Evolutionary conservation across 1,140 invertebrate species (phyloP).

Genomic region (Drosophila punjabiensis): DNA sequence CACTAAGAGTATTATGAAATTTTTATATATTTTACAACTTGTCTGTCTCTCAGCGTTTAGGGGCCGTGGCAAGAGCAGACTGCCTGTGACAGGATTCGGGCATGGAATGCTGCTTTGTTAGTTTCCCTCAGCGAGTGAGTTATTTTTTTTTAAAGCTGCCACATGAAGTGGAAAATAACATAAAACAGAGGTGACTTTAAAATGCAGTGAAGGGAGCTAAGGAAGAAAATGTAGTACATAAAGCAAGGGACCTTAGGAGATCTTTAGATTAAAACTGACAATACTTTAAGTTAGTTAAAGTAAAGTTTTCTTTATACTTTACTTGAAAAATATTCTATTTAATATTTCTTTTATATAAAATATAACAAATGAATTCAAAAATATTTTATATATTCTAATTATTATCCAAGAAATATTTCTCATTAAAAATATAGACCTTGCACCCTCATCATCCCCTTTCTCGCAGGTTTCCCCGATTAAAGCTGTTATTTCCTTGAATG

Average conservation of each 20-base stretch:
- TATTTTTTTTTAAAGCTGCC: constrained; percentile 37
- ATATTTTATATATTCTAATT: not conserved
- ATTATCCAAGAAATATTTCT: not conserved
- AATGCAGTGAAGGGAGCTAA: not conserved
- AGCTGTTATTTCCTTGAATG: constrained; percentile 29
- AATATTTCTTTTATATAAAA: not conserved
- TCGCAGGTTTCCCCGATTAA: constrained; percentile 2
- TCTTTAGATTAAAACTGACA: not conserved
- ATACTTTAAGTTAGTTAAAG: not conserved
- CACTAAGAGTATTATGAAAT: constrained; percentile 79
- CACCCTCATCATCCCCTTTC: not conserved
- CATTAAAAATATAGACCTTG: not conserved
- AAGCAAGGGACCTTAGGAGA: not conserved
- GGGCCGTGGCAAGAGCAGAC: constrained; percentile 4
- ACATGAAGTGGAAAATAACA: constrained; percentile 26
- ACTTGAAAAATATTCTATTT: not conserved
- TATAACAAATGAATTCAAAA: not conserved
- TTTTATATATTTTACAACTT: constrained; percentile 80
- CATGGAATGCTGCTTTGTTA: constrained; percentile 44
- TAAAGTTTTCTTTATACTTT: not conserved
- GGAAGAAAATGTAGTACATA: not conserved
- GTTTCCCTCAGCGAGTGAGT: constrained; percentile 29
- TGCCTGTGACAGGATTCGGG: constrained; percentile 36
- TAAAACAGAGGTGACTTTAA: constrained; percentile 18
- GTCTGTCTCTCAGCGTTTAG: constrained; percentile 57